Base-by-base conservation (phyloP, 35 echinoderm and acorn worm species). In the Antedon bifida region DNA sequence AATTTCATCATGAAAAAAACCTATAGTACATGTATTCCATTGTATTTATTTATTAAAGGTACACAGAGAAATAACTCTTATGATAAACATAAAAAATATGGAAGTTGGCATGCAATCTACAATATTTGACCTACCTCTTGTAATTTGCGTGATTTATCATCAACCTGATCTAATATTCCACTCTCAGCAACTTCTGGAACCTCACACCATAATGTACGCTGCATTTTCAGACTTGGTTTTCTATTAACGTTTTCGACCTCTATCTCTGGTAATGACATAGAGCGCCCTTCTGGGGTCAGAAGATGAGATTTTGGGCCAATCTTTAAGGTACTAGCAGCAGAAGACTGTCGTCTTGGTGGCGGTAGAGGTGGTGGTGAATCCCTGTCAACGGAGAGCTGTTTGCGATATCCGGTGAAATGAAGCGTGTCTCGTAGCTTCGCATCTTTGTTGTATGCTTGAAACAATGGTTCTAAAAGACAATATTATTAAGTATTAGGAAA, bases 161-260 rank as follows among this genome's bases (percentile, higher is more conserved):
- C 78, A 34, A 80, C 23, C 0, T 14, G 34, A 10, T 29, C 3
- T 10, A 80, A 39, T 38, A 80, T 36, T 39, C 78, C 78, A 80
- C 78, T 80, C 26, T 80, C 36, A 0, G 17, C 31, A 9, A 80
- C 78, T 80, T 80, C 78, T 7, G 78, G 78, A 34, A 80, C 33
- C 35, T 80, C 78, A 30, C 78, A 36, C 78, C 78, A 80, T 9
- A 80, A 38, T 10, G 78, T 36, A 35, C 78, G 78, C 32, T 80
- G 32, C 31, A 38, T 80, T 26, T 38, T 38, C 78, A 29, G 17
- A 23, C 34, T 80, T 3, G n/a, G 32, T 29, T 80, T 36, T 36
- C n/a, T 80, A 9, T 29, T 29, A 36, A 36, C 34, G 0, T 80
- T 9, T 80, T 39, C 35, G 23, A 28, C 78, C 12, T 35, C 78